Percentiles rank a stretch among this genome's conserved stretches.
Conservation (phyloP, 1,140 invertebrate species). For the roundworm (Caenorhabditis elegans) region DNA sequence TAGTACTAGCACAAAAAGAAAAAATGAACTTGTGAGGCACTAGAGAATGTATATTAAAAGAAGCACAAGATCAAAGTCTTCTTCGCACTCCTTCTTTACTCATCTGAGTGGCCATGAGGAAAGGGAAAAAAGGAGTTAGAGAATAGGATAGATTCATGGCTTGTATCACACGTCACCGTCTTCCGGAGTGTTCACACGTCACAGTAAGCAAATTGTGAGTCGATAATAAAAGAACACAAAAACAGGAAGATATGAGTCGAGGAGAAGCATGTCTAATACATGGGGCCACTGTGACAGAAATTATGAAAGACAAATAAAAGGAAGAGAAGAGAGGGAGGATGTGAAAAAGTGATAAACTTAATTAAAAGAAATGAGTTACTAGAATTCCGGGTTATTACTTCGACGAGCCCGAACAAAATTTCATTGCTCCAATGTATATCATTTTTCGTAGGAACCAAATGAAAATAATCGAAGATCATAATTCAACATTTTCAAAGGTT, state of each 20-base stretch:
- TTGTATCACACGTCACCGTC: slow-evolving; percentile 15
- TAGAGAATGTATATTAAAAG: slow-evolving; percentile 33
- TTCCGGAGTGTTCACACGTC: slow-evolving; percentile 17
- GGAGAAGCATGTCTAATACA: neutral
- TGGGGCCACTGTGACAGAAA: neutral
- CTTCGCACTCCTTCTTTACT: neutral
- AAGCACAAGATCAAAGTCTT: slow-evolving; percentile 18
- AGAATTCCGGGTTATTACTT: neutral
- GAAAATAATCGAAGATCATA: too few relatives aligned
- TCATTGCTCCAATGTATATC: too few relatives aligned
- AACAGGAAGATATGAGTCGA: neutral
- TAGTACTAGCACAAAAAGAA: neutral
- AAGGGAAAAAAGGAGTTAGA: slow-evolving; percentile 4
- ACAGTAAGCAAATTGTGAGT: neutral
- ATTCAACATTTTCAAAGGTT: too few relatives aligned
- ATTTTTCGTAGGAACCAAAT: too few relatives aligned
- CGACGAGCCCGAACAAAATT: too few relatives aligned
- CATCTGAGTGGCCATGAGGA: neutral
- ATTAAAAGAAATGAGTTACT: neutral
- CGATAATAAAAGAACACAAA: neutral
- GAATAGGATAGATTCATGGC: neutral
- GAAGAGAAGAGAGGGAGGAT: neutral
- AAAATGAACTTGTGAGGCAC: slow-evolving; percentile 24
- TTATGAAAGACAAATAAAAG: neutral
- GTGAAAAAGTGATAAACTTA: neutral